Base-by-base conservation (phyloP, 2,113 vertebrate genomes). In the Thamnaconus septentrionalis region DNA sequence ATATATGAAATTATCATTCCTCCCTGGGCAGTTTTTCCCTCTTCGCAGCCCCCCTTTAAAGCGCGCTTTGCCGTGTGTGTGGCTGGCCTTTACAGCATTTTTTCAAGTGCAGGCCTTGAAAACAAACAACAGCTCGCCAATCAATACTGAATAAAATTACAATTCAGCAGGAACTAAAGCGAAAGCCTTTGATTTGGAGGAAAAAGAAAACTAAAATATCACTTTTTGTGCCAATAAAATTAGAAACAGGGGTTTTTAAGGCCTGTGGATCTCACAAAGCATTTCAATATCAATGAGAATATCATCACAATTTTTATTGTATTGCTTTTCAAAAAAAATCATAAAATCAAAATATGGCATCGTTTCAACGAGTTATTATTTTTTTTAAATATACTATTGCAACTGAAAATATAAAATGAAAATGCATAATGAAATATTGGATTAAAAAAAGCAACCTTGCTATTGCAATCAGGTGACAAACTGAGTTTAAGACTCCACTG, bases 61-160 rank as follows among this genome's bases (percentile, higher is more conserved):
- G 65, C 50, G 61, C 71, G 59, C 61, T 64, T 56, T 69, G 75
- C 79, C 65, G 73, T 64, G 66, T 73, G 60, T 68, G 63, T 66
- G 68, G 62, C 41, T 87, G 61, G 80, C 75, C 72, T 85, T 82
- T 79, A 57, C 47, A 74, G 66, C 63, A 57, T 51, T 73, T 83
- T 31, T 77, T 85, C 73, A 78, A 82, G 82, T 53, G 67, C 40
- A 73, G 81, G 83, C 83, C 86, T 79, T 82, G 80, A 75, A 78
- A 81, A 87, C 76, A 79, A 78, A 66, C 55, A 77, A 72, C 82
- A 69, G 44, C 61, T 65, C 70, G 41, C 73, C 73, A 81, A 87
- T 90, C 86, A 81, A 90, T 88, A 85, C 80, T 76, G 86, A 85
- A 88, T 90, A 86, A 44, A 82, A 85, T 90, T 86, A 88, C 79